These are phyloP conservation scores for Haplochromis vanheusdeni DNA, from an alignment of 2,113 vertebrate species.

Conservation along the genomic window DNA sequence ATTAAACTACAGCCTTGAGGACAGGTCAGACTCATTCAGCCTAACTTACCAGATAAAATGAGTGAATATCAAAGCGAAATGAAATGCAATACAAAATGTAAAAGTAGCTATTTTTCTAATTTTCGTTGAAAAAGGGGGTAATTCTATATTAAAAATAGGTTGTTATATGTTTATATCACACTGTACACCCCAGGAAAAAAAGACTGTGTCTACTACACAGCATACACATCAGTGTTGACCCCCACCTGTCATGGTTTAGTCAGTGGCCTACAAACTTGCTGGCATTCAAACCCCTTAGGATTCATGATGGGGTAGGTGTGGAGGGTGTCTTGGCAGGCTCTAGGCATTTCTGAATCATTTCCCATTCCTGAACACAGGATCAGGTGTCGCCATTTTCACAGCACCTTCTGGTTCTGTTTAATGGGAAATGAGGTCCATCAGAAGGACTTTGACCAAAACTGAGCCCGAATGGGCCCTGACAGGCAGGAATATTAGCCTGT, in stretches of 20 bases:
- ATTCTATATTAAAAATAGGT: not conserved
- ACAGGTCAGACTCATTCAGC: constrained; percentile 65
- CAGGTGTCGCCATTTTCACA: constrained; percentile 79
- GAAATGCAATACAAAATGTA: constrained; percentile 31
- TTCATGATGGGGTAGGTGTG: constrained; percentile 44
- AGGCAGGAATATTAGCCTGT: constrained; percentile 81
- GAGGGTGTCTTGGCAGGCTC: constrained; percentile 46
- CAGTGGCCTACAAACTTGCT: not conserved
- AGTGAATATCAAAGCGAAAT: constrained; percentile 29
- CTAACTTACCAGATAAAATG: constrained; percentile 59
- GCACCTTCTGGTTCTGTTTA: constrained; percentile 79
- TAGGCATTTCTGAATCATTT: constrained; percentile 51
- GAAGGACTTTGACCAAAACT: constrained; percentile 74
- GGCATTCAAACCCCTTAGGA: not conserved
- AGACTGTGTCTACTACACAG: not conserved
- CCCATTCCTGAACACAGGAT: constrained; percentile 67
- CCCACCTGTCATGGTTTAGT: not conserved
- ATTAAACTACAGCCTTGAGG: constrained; percentile 51
- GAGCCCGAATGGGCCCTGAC: constrained; percentile 79
- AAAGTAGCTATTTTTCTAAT: constrained; percentile 11
- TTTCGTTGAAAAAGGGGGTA: not conserved
- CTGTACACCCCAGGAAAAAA: not conserved
- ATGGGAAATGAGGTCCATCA: constrained; percentile 78
- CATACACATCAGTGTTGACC: not conserved
- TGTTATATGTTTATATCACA: not conserved